Percentiles rank a stretch among this genome's conserved stretches.
Evolutionary conservation across 2,113 vertebrate genomes (phyloP).

Genomic region (Tretioscincus oriximinensis): DNA sequence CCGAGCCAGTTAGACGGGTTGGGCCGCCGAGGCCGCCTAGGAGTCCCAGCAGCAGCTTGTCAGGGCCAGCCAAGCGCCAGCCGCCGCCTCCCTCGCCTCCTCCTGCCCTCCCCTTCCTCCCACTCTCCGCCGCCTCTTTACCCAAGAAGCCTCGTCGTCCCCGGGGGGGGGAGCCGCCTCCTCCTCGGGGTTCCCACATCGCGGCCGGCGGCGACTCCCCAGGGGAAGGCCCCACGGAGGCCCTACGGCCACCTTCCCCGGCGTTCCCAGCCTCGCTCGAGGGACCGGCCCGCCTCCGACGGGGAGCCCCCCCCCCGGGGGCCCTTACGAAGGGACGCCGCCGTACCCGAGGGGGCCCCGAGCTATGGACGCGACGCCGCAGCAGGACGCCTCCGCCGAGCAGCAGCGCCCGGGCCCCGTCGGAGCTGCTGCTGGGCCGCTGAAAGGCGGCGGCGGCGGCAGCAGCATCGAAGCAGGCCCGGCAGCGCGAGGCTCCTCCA

Average conservation of each 20-base stretch:
- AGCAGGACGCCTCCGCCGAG: conserved; percentile 38
- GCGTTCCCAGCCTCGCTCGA: neutral
- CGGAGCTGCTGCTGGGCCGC: conserved; percentile 45
- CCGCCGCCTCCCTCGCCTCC: conserved; percentile 27
- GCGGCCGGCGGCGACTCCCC: neutral
- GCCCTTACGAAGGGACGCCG: neutral
- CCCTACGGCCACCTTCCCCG: conserved; percentile 9
- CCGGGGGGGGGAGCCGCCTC: conserved; percentile 1
- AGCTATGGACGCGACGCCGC: conserved; percentile 44
- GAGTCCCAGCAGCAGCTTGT: conserved; percentile 65
- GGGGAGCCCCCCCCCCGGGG: conserved; percentile 15
- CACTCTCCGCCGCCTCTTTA: conserved; percentile 10
- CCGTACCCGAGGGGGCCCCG: neutral
- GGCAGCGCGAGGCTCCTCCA: conserved; percentile 46
- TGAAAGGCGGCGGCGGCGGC: conserved; percentile 46
- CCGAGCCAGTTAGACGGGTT: conserved; percentile 89
- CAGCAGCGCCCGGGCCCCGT: conserved; percentile 27
- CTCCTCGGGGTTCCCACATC: conserved; percentile 25
- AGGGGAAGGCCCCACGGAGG: neutral
- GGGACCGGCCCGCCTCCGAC: neutral
- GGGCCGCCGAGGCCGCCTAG: conserved; percentile 49
- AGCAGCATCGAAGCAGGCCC: conserved; percentile 45
- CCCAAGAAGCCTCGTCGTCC: conserved; percentile 12
- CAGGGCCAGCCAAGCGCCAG: conserved; percentile 56
- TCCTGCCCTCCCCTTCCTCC: neutral